phyloP scores from a whole-genome alignment of 2,113 vertebrate genomes.

The Thunnus thynnus region DNA sequence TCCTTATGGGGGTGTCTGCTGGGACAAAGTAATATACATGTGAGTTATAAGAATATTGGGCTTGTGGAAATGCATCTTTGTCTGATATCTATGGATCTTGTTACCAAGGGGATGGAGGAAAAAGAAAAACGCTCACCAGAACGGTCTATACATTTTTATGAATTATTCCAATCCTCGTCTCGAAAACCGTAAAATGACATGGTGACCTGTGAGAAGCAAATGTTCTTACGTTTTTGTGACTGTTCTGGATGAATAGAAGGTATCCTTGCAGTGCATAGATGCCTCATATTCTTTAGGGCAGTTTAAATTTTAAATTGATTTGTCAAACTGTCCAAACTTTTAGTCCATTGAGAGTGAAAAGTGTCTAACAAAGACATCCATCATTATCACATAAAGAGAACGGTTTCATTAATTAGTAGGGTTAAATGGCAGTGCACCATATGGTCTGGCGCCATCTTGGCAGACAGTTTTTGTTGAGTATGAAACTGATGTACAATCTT shows the following conservation, averaged over 20 bases:
- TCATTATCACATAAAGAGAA: conserved; percentile 59
- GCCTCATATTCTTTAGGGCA: conserved; percentile 13
- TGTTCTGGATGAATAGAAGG: neutral
- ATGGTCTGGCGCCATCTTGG: conserved; percentile 61
- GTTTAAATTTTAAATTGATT: conserved; percentile 35
- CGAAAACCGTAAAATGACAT: conserved; percentile 37
- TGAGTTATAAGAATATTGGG: conserved; percentile 48
- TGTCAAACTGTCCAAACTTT: conserved; percentile 41
- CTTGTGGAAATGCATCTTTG: conserved; percentile 72
- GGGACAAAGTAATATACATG: conserved; percentile 62
- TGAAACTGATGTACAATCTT: conserved; percentile 47
- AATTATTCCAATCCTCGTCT: conserved; percentile 45
- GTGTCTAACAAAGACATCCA: conserved; percentile 51
- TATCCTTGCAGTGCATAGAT: neutral
- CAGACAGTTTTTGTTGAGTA: conserved; percentile 47
- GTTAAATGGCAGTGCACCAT: conserved; percentile 66
- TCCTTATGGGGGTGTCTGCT: conserved; percentile 55
- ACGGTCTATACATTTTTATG: conserved; percentile 32
- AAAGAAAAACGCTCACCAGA: conserved; percentile 24
- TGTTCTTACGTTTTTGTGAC: conserved; percentile 13
- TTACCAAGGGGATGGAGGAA: conserved; percentile 36
- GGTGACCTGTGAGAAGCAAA: conserved; percentile 34
- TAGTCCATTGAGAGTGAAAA: conserved; percentile 37
- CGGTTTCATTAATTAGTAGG: conserved; percentile 71
- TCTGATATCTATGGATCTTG: conserved; percentile 56